Base-by-base conservation (phyloP, 1,140 invertebrate species). In the Drosophila nigrodunni region DNA sequence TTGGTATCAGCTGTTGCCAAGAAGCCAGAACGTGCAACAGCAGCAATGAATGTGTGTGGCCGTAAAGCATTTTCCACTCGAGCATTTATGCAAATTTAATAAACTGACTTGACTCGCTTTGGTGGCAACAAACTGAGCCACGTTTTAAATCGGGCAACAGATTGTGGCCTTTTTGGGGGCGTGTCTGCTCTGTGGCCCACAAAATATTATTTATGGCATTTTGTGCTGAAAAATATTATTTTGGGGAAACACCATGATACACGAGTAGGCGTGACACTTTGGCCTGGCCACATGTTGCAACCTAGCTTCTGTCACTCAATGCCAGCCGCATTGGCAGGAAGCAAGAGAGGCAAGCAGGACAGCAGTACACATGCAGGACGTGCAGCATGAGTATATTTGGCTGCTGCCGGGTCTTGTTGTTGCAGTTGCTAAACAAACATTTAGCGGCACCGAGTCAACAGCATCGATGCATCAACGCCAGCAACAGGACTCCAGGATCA, bases 371-470 rank as follows among this genome's bases (percentile, higher is more conserved):
- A 18, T 25, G 30, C 11, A 46, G 49, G 39, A 65, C 46, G 39
- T 55, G 34, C 21, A 41, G 49, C 7, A 15, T 21, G 50, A 55
- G 58, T 77, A 55, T 73, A 73, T 67, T 75, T 66, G 69, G 43
- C 7, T 37, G 55, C 15, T 15, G 59, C 18, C 13, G 21, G n/a
- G 37, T 25, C 39, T 57, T 77, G 65, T 79, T 64, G 73, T 61
- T 88, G 85, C 77, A 89, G 80, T 88, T 88, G 74, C 85, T 89
- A 88, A 88, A 89, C 85, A 88, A 89, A 88, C 85, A 88, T 89
- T 87, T 80, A 88, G 80, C 77, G 74, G 77, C 74, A 76, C 41
- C 59, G 74, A 88, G 85, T 89, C 85, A 88, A 88, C 85, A 88
- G 85, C 77, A 83, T 88, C 83, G 80, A 89, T 88, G 80, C 80